Evolutionary conservation across 2,797 vertebrate species (phyloP).

Genomic region (Girardinus metallicus): DNA sequence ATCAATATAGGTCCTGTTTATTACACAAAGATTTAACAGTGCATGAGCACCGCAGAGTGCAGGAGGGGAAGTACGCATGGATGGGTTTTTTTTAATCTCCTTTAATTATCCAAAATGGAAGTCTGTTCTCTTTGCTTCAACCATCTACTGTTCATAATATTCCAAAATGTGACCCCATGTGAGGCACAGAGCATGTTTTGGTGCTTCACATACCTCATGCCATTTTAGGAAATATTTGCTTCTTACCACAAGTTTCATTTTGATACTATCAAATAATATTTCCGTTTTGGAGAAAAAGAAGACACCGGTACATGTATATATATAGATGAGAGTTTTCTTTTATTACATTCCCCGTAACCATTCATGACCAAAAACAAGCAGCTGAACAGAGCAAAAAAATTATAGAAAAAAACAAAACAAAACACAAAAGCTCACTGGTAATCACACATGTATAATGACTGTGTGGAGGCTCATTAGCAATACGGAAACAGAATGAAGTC

Average conservation of each 20-base stretch:
- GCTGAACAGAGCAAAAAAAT: neutral
- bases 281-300: neutral
- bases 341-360: neutral
- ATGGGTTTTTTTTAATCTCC: slow-evolving; percentile 40
- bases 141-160: slow-evolving; percentile 51
- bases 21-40: slow-evolving; percentile 13
- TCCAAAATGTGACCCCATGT: slow-evolving; percentile 36
- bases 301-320: too few species aligned
- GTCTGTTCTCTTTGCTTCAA: slow-evolving; percentile 47
- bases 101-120: slow-evolving; percentile 63
- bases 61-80: slow-evolving; percentile 53
- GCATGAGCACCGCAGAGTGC: slow-evolving; percentile 2
- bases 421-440: neutral
- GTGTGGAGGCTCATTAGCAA: too few species aligned
- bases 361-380: neutral
- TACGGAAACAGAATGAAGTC: neutral
- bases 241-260: neutral
- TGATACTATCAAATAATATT: neutral
- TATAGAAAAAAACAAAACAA: neutral
- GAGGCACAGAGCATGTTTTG: slow-evolving; percentile 9
- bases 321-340: too few species aligned
- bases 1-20: slow-evolving; percentile 4
- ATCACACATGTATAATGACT: neutral
- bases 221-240: neutral
- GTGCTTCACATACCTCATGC: slow-evolving; percentile 16